Evolutionary conservation across 64 coral and sea anemone genomes (phyloP).

Genomic region (Actinia equina): DNA sequence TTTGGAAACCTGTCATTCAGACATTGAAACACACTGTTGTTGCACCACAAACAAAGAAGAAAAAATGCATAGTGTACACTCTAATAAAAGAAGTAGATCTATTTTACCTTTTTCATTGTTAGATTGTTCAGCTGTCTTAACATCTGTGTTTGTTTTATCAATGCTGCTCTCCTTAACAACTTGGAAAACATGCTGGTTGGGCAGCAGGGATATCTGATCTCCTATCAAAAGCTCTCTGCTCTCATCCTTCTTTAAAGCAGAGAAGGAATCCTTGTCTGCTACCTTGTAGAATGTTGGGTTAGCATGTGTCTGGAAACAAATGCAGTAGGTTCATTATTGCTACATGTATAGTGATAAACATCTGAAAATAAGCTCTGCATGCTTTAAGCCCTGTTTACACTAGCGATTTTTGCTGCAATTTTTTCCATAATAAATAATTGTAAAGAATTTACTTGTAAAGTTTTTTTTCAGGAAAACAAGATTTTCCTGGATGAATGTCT

Average conservation of each 20-base stretch:
- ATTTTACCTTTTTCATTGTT: neutral
- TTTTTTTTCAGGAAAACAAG: too few relatives aligned
- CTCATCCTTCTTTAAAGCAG: slow-evolving; percentile 44
- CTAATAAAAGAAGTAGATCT: neutral
- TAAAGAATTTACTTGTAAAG: too few relatives aligned
- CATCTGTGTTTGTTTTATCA: neutral
- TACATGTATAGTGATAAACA: neutral
- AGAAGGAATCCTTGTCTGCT: slow-evolving; percentile 11
- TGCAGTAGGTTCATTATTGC: too few relatives aligned
- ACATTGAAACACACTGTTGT: too few relatives aligned
- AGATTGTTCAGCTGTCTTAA: neutral
- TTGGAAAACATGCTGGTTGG: slow-evolving; percentile 23
- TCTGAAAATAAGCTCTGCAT: neutral
- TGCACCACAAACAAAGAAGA: too few relatives aligned
- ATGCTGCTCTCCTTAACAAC: slow-evolving; percentile 2
- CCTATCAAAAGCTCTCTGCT: slow-evolving; percentile 15
- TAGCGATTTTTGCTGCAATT: too few relatives aligned
- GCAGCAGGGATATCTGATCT: slow-evolving; percentile 38
- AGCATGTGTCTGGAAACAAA: slow-evolving; percentile 23
- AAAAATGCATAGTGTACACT: too few relatives aligned
- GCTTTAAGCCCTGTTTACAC: too few relatives aligned
- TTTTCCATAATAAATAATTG: too few relatives aligned
- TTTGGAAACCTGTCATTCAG: too few relatives aligned
- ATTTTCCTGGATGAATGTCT: too few relatives aligned
- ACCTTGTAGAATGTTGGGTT: slow-evolving; percentile 63